Conservation (phyloP, 2,797 vertebrate species). For the Smutsia gigantea region DNA sequence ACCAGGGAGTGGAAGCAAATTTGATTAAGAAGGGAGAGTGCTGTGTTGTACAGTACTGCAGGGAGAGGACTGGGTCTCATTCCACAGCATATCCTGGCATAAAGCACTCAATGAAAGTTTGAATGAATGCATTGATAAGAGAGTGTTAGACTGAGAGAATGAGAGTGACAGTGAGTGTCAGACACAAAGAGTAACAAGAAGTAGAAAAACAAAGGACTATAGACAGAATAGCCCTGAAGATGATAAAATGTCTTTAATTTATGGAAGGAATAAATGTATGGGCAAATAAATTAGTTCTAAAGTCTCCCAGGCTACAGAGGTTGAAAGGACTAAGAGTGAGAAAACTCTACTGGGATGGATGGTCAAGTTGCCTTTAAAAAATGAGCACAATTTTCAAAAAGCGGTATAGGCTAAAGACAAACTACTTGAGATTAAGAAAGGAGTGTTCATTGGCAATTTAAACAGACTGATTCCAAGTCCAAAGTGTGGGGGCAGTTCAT, state of each 20-base stretch:
- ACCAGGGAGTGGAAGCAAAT: background rate
- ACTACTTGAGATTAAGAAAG: background rate
- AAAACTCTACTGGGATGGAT: background rate
- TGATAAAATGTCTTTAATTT: background rate
- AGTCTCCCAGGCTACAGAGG: background rate
- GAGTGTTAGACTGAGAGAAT: background rate
- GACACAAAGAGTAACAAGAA: background rate
- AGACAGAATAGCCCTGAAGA: background rate
- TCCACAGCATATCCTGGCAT: background rate
- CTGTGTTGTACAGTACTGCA: no score
- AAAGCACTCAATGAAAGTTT: background rate
- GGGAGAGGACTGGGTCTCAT: background rate
- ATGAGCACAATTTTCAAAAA: background rate
- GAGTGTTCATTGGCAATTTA: background rate
- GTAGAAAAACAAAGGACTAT: background rate
- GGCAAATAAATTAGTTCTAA: background rate
- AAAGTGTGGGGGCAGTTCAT: background rate
- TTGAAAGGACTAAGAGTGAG: background rate
- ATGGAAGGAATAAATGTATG: background rate
- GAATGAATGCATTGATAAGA: background rate
- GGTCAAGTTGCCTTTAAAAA: background rate
- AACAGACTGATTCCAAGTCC: background rate
- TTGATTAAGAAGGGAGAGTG: background rate
- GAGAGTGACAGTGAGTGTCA: background rate
- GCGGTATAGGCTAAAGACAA: background rate